A percentile compares a stretch with the other conserved stretches of the same genome.
Evolutionary conservation across 2,113 vertebrate species (phyloP).

Genomic region (Trogon surrucura): DNA sequence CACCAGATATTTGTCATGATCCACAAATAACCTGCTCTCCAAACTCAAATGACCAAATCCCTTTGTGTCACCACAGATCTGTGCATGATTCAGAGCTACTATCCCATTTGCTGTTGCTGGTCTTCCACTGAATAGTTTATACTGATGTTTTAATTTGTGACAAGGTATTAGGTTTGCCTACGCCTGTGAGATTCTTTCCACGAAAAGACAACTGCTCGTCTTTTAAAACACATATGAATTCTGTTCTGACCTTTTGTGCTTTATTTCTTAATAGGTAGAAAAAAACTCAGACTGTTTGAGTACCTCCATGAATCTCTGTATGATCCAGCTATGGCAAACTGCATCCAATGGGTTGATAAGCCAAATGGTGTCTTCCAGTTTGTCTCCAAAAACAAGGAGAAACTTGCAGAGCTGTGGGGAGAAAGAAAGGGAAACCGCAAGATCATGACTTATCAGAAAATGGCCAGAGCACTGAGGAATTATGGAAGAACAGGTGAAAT

Average conservation of each 20-base stretch:
- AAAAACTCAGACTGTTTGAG: conserved; percentile 92
- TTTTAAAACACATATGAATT: background rate
- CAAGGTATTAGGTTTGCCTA: background rate
- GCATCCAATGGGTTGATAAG: conserved; percentile 95
- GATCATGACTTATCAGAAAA: conserved; percentile 99
- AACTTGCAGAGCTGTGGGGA: conserved; percentile 94
- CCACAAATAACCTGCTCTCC: background rate
- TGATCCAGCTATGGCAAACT: conserved; percentile 89
- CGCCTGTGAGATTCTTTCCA: background rate
- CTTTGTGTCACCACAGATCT: background rate
- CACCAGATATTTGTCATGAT: background rate
- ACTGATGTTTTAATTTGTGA: background rate
- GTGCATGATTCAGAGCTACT: background rate
- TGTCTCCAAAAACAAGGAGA: conserved; percentile 96
- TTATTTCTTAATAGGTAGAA: conserved; percentile 79
- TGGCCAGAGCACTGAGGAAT: conserved; percentile 95
- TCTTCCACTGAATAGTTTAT: background rate
- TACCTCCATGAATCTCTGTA: conserved; percentile 90
- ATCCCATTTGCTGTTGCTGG: background rate
- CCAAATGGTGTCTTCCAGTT: conserved; percentile 92
- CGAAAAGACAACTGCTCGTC: background rate
- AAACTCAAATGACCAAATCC: background rate
- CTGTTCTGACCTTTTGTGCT: background rate
- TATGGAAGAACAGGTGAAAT: conserved; percentile 96
- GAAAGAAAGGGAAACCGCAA: conserved; percentile 96